Base-by-base conservation (phyloP, 1,140 invertebrate species). In the Euglossa dilemma region DNA sequence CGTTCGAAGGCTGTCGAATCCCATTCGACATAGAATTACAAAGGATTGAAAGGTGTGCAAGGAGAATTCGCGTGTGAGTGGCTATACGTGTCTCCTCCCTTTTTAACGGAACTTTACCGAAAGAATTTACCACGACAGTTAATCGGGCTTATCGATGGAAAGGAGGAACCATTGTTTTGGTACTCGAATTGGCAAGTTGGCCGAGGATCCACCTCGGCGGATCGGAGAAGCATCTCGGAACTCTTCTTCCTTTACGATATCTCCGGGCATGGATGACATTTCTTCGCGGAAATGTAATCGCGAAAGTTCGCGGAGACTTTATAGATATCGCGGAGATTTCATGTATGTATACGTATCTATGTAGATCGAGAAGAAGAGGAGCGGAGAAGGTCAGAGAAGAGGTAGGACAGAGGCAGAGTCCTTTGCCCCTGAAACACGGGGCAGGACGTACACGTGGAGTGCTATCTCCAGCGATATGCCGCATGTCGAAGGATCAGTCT, bases 231-330 rank as follows among this genome's bases (percentile, higher is more conserved):
- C 45, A 54, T 54, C 28, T 36, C 36, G 4, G 50, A 69, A 76
- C 73, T 70, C n/a, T 75, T 11, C 50, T 23, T 43, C 28, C 59
- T 52, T 43, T 25, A 36, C 45, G 54, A 71, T 50, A 52, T 80
- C 67, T 36, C 54, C 2, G 43, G 20, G 28, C 63, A 45, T 16
- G 5, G 45, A 25, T 45, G 59, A 52, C 56, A 69, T 71, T 85
- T 52, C 59, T 80, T 85, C 77, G 56, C n/a, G 69, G 54, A 84
- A 84, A 61, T 45, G 64, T 76, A 85, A 86, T 86, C 70, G 73
- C 36, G 61, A 59, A 47, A 81, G 56, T 85, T 86, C 64, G 61
- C 59, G 50, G 43, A 8, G 25, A 85, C 52, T 59, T 73, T 72
- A 63, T 54, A 85, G 64, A 85, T 75, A 80, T 69, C 66, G 67